phyloP scores from a whole-genome alignment of 2,113 vertebrate genomes.

The Sciurus niger region DNA sequence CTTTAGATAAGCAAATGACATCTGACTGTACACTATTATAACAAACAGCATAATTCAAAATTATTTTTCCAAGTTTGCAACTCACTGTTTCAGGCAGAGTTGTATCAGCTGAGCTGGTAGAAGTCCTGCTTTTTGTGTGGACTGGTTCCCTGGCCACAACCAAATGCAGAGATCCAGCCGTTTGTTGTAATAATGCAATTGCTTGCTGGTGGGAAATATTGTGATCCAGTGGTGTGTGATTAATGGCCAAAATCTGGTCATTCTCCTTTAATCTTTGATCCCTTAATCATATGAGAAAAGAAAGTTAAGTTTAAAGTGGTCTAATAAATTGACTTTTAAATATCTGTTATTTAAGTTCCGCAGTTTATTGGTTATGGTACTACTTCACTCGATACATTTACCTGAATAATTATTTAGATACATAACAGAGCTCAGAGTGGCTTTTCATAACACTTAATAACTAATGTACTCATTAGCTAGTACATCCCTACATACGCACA shows the following conservation, averaged over 20 bases:
- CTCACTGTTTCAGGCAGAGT: slow-evolving; percentile 87
- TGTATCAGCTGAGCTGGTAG: slow-evolving; percentile 68
- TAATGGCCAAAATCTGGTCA: slow-evolving; percentile 97
- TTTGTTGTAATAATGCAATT: slow-evolving; percentile 94
- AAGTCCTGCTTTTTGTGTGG: slow-evolving; percentile 70
- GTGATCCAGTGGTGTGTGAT: slow-evolving; percentile 93
- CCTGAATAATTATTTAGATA: slow-evolving; percentile 55
- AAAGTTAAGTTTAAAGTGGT: slow-evolving; percentile 60
- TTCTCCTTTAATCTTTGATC: slow-evolving; percentile 95
- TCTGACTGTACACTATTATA: background rate
- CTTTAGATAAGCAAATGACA: background rate
- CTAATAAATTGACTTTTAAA: background rate
- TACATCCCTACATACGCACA: background rate
- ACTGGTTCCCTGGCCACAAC: slow-evolving; percentile 92
- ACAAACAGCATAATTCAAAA: slow-evolving; percentile 25
- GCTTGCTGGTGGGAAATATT: slow-evolving; percentile 95
- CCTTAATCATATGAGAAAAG: slow-evolving; percentile 88
- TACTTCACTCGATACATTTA: background rate
- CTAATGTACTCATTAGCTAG: background rate
- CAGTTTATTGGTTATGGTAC: background rate
- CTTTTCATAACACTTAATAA: slow-evolving; percentile 43
- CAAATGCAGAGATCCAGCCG: slow-evolving; percentile 92
- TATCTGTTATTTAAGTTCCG: slow-evolving; percentile 1
- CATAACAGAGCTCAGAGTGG: slow-evolving; percentile 34
- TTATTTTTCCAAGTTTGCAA: slow-evolving; percentile 74